Evolutionary conservation across 2,888 invertebrate species (phyloP).

Genomic region (Plagodis pulveraria): DNA sequence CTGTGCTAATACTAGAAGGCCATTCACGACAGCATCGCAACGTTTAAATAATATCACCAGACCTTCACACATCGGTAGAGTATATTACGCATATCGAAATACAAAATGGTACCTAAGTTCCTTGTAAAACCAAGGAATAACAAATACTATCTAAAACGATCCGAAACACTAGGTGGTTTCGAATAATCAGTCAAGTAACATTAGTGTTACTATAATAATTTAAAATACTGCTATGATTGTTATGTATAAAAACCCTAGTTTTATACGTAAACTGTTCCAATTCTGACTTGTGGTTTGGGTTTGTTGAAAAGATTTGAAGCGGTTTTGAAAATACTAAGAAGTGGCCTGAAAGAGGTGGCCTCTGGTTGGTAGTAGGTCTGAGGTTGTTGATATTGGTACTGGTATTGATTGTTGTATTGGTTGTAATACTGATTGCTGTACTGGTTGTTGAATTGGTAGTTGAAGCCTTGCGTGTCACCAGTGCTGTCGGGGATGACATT

Average conservation of each 20-base stretch:
- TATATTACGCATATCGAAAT: constrained; percentile 48
- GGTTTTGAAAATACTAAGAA: constrained; percentile 77
- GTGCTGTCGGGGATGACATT: constrained; percentile 84
- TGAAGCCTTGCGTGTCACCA: constrained; percentile 67
- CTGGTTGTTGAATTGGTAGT: constrained; percentile 55
- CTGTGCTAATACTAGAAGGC: constrained; percentile 74
- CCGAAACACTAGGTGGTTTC: constrained; percentile 69
- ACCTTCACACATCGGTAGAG: constrained; percentile 61
- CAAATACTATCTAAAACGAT: constrained; percentile 71
- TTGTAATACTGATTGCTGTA: constrained; percentile 68
- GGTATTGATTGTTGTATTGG: constrained; percentile 68
- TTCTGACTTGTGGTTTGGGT: constrained; percentile 72
- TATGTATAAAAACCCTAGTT: constrained; percentile 34
- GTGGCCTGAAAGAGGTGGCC: constrained; percentile 74
- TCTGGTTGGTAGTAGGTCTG: constrained; percentile 60
- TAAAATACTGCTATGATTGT: constrained; percentile 70
- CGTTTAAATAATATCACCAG: constrained; percentile 63
- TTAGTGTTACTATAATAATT: constrained; percentile 72
- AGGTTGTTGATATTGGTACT: constrained; percentile 66
- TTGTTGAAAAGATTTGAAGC: constrained; percentile 73
- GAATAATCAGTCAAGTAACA: constrained; percentile 83
- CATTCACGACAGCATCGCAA: constrained; percentile 71
- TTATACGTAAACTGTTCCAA: constrained; percentile 76
- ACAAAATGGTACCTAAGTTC: constrained; percentile 61
- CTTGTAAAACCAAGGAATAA: constrained; percentile 84